These are phyloP conservation scores for Vulpes vulpes DNA, from an alignment of 2,113 vertebrate species.

Conservation along the genomic window DNA sequence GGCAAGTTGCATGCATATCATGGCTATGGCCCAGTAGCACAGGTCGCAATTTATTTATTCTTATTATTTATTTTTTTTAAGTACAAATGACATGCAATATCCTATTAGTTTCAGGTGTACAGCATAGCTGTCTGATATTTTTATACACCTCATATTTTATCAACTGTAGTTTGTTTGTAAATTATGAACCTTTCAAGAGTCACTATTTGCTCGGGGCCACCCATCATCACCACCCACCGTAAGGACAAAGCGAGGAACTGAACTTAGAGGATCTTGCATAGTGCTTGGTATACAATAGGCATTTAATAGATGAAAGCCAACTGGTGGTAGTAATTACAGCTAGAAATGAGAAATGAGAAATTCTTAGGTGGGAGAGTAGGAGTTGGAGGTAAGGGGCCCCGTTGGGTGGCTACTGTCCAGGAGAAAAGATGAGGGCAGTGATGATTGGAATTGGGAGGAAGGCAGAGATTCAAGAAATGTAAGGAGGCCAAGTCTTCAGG, in stretches of 20 bases:
- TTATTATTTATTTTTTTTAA: background rate
- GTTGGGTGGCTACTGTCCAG: background rate
- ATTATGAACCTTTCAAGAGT: constrained; percentile 23
- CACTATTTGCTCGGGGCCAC: constrained; percentile 30
- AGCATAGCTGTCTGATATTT: background rate
- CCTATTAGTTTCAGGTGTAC: background rate
- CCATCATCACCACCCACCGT: too few relatives aligned
- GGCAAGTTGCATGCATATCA: background rate
- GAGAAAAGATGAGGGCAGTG: background rate
- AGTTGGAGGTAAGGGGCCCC: background rate
- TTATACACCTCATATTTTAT: background rate
- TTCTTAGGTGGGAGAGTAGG: background rate
- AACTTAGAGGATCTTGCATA: background rate
- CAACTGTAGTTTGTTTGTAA: constrained; percentile 66
- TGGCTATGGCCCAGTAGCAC: background rate
- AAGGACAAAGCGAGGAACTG: background rate
- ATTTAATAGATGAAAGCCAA: background rate
- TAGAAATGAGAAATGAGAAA: background rate
- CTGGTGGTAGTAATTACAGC: background rate
- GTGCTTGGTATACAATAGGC: background rate
- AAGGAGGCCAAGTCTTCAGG: background rate
- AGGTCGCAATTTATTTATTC: background rate
- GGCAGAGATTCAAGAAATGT: background rate
- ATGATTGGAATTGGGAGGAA: background rate
- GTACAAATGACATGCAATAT: background rate